A percentile compares a stretch with the other conserved stretches of the same genome.
Evolutionary conservation across 2,113 vertebrate genomes (phyloP).

Genomic region (Rhodinocichla rosea): DNA sequence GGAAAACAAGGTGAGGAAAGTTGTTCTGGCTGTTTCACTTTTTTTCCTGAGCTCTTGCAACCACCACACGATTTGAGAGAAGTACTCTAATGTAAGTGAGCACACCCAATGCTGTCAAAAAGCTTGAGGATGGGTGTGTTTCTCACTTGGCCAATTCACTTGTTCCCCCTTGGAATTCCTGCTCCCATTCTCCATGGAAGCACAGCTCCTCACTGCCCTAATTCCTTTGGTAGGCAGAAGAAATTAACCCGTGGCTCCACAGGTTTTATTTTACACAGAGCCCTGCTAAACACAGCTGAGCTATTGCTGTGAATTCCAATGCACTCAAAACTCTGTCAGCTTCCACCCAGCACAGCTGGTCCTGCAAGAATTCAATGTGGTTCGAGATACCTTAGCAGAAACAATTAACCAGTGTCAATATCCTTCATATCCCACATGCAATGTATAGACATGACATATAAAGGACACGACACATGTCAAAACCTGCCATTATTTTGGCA

Average conservation of each 20-base stretch:
- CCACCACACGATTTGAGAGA: neutral
- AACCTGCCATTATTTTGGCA: slow-evolving; percentile 42
- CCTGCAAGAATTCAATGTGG: neutral
- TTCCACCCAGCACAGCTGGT: neutral
- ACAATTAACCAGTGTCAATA: slow-evolving; percentile 28
- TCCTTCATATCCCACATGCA: neutral
- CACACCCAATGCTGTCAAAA: neutral
- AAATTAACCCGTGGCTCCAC: neutral
- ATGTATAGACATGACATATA: neutral
- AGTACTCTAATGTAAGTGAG: neutral
- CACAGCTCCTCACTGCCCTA: neutral
- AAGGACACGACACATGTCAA: neutral
- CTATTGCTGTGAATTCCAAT: neutral
- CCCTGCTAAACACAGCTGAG: neutral
- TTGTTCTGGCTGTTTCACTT: neutral
- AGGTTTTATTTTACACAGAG: neutral
- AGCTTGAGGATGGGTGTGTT: neutral
- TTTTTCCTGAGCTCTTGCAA: neutral
- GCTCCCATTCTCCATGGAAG: neutral
- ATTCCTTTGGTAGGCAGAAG: neutral
- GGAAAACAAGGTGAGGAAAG: neutral
- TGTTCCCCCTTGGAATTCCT: neutral
- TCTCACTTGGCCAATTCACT: neutral
- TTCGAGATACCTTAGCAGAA: slow-evolving; percentile 13
- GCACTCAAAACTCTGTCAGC: neutral